Evolutionary conservation across 1,140 invertebrate genomes (phyloP), one percentile per base, ranked within the genome.

Genomic region (Cylas formicarius): DNA sequence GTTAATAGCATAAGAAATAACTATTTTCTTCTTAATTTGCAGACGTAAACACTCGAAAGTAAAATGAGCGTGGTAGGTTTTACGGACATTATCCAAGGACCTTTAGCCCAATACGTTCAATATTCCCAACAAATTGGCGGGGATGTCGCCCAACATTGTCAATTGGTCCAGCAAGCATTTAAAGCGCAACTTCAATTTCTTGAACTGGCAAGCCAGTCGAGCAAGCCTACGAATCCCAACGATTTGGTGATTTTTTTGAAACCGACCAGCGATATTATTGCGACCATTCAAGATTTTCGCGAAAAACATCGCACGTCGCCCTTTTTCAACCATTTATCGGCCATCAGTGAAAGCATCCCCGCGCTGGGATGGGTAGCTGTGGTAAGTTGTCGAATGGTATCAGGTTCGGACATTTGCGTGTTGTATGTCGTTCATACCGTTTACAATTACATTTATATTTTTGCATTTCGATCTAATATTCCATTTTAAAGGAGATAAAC

Each of bases 291-390:
- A 68, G 77, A 84, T 38, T 90, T 81, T 60, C 77, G 91, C 7
- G 92, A 98, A 62, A 88, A 86, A 55, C 86, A 94, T 63, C 78
- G 94, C 40, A 77, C 79, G 2, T 93, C 89, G 5, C 65, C 71
- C 2, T 81, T 78, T 55, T 97, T 97, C 70, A 97, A 97, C 71
- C 95, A 98, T 68, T 73, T 99, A 18, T 94, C 90, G 9, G 90
- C 91, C 1, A 84, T 99, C 41, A 90, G 86, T 50, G 95, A 97
- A 70, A 93, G 90, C 62, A 91, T 98, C 56, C 85, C 90, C 4
- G 93, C 93, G 6, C 70, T 99, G 4, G 93, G 91, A 27, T 99
- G 96, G 96, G 89, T 98, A 6, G 80, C 87, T 20, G 57, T 76
- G 78, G 42, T 44, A 44, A 44, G 41, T 24, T n/a, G n/a, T n/a